Percentiles rank a stretch among this genome's conserved stretches.
Evolutionary conservation across 2,113 vertebrate genomes (phyloP).

Genomic region (Dasyprocta punctata): DNA sequence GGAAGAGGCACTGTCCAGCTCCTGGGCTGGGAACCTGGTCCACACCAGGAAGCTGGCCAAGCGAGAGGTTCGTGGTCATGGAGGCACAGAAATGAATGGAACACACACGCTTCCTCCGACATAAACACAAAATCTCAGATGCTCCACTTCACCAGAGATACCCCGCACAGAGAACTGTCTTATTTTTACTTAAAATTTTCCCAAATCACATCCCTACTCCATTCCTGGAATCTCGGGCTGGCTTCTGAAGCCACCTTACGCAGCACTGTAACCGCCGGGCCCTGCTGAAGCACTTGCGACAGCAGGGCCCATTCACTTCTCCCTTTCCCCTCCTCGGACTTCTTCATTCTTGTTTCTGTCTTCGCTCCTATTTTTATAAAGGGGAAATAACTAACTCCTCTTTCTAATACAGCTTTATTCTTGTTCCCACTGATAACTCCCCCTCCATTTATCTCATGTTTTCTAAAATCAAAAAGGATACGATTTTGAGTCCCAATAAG

Average conservation of each 20-base stretch:
- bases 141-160: no score
- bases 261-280: rapidly evolving
- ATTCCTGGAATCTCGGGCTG: background rate
- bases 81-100: rapidly evolving
- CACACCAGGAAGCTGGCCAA: rapidly evolving
- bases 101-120: rapidly evolving
- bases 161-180: background rate
- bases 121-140: background rate
- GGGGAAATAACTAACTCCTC: no score
- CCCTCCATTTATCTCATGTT: background rate
- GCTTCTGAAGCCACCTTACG: rapidly evolving
- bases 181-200: background rate
- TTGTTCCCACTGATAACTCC: background rate
- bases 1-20: rapidly evolving
- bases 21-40: rapidly evolving
- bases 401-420: background rate
- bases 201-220: background rate
- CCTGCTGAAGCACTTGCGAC: background rate
- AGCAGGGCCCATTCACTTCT: background rate
- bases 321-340: background rate
- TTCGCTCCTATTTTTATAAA: background rate
- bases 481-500: background rate
- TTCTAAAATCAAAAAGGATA: background rate
- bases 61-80: rapidly evolving
- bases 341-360: background rate